A percentile compares a stretch with the other conserved stretches of the same genome.
These are phyloP conservation scores for Trachelus troglodyta DNA, from an alignment of 2,888 invertebrate species.

Conservation along the genomic window DNA sequence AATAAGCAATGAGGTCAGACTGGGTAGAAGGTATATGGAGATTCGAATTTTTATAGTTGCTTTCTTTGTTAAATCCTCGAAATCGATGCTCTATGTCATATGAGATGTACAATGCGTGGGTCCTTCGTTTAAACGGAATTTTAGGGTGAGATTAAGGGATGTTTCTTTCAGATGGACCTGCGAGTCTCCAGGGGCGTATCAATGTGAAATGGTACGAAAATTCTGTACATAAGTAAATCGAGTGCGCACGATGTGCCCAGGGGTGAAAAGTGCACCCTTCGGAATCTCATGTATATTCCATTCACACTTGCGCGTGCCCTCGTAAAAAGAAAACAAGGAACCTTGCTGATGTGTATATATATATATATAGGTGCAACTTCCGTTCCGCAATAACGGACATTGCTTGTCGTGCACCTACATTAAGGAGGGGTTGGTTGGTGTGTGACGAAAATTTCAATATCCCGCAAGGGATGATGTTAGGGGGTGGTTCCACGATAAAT, in stretches of 20 bases:
- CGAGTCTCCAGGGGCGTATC: constrained; percentile 50
- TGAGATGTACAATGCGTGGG: too few relatives aligned
- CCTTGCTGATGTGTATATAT: constrained; percentile 26
- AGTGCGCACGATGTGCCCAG: constrained; percentile 8
- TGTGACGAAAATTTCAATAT: constrained; percentile 44
- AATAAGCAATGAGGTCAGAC: too few relatives aligned
- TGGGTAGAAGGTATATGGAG: too few relatives aligned
- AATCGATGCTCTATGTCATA: too few relatives aligned
- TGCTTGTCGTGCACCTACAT: constrained; percentile 4
- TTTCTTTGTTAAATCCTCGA: too few relatives aligned
- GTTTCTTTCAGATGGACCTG: constrained; percentile 1
- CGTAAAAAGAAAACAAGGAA: constrained; percentile 50
- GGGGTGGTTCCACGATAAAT: too few relatives aligned
- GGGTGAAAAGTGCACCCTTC: constrained; percentile 23
- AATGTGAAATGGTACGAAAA: constrained; percentile 34
- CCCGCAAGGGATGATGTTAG: too few relatives aligned
- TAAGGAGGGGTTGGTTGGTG: constrained; percentile 12
- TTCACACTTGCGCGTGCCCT: constrained; percentile 44
- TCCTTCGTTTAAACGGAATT: constrained; percentile 3
- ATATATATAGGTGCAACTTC: constrained; percentile 22
- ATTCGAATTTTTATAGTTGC: too few relatives aligned
- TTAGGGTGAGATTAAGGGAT: constrained; percentile 25
- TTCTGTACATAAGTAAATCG: constrained; percentile 21
- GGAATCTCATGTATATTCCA: constrained; percentile 58
- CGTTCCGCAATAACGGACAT: constrained; percentile 18